Evolutionary conservation across 1,140 invertebrate species (phyloP).

Genomic region (Ostrea edulis): DNA sequence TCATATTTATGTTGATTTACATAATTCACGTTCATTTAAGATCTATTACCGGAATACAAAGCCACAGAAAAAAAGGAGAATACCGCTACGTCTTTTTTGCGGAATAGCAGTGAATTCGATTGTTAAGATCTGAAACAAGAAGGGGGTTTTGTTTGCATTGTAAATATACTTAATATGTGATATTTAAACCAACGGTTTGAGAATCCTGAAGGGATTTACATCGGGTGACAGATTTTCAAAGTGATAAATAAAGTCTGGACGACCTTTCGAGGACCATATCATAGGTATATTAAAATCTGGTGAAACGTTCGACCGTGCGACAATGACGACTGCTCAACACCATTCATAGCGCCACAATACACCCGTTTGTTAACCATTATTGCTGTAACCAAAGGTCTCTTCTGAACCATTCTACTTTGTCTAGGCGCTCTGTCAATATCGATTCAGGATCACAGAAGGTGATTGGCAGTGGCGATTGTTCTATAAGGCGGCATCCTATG

Average conservation of each 20-base stretch:
- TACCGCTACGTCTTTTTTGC: background rate
- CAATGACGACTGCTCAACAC: background rate
- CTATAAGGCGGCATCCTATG: background rate
- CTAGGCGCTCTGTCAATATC: conserved; percentile 8
- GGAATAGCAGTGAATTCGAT: conserved; percentile 1
- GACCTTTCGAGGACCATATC: conserved; percentile 15
- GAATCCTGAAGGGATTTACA: background rate
- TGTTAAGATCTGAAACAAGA: background rate
- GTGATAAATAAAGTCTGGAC: conserved; percentile 25
- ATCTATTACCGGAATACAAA: background rate
- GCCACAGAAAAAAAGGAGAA: background rate
- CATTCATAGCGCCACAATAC: conserved; percentile 12
- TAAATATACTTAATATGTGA: conserved; percentile 32
- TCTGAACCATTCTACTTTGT: conserved; percentile 12
- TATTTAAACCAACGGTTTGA: conserved; percentile 17
- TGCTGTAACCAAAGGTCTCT: background rate
- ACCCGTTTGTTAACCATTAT: background rate
- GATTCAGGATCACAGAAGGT: background rate
- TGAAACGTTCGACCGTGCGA: conserved; percentile 13
- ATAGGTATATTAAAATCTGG: conserved; percentile 17
- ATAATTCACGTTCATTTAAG: background rate
- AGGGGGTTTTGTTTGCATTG: background rate
- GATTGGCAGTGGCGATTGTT: background rate
- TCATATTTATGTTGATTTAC: background rate
- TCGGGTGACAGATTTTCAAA: conserved; percentile 7